Evolutionary conservation across 2,888 invertebrate species (phyloP).

Genomic region (Thyatira batis): DNA sequence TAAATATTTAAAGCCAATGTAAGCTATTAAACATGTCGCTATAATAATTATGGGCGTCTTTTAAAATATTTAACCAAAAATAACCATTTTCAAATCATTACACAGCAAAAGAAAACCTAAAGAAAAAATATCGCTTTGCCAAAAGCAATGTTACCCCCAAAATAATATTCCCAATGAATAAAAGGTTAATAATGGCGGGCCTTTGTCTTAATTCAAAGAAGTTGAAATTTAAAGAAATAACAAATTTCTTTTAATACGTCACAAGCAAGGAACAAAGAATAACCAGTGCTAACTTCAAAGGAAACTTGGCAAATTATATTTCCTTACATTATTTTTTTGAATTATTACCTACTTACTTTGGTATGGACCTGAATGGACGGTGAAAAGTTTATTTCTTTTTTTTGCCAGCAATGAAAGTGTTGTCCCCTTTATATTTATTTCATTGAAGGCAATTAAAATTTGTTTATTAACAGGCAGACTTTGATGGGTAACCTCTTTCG

Average conservation of each 20-base stretch:
- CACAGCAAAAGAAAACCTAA: no score
- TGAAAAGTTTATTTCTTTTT: slow-evolving; percentile 16
- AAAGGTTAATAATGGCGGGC: slow-evolving; percentile 4
- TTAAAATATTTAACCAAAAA: no score
- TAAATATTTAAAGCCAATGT: no score
- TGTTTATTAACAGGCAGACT: slow-evolving; percentile 10
- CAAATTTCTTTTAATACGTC: slow-evolving; percentile 1
- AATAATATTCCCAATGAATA: slow-evolving; percentile 3
- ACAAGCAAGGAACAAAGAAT: neutral
- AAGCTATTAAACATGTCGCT: no score
- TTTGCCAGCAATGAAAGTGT: slow-evolving; percentile 35
- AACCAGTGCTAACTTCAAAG: neutral
- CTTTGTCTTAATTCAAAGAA: slow-evolving; percentile 3
- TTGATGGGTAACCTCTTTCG: slow-evolving; percentile 3
- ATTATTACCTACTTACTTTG: neutral
- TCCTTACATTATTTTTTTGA: neutral
- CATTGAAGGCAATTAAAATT: slow-evolving; percentile 28
- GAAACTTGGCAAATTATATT: neutral
- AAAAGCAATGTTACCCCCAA: no score
- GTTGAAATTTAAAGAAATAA: slow-evolving; percentile 1
- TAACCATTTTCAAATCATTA: no score
- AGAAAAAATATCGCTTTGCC: no score
- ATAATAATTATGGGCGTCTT: no score
- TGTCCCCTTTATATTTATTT: slow-evolving; percentile 32
- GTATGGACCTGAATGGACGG: neutral